Percentiles rank a stretch among this genome's conserved stretches.
Evolutionary conservation across 1,140 invertebrate genomes (phyloP).

Genomic region (Drosophila mauritiana): DNA sequence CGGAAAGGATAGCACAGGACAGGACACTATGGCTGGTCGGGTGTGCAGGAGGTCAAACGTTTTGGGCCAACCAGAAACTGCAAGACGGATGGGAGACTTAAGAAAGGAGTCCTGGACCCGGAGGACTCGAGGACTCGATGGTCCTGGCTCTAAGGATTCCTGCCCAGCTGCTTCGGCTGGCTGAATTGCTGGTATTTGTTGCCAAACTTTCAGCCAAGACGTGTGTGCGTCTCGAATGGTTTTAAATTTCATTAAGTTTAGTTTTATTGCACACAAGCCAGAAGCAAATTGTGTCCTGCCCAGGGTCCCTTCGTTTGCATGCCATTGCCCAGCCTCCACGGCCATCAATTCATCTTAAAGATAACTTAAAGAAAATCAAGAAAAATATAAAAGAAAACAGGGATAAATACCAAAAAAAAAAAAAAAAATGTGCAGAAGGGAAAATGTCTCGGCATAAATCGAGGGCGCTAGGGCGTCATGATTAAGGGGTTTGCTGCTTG

Average conservation of each 20-base stretch:
- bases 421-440: slow-evolving; percentile 3
- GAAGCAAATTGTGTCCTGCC: slow-evolving; percentile 49
- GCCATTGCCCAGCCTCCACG: neutral
- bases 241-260: slow-evolving; percentile 79
- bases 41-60: slow-evolving; percentile 67
- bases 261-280: slow-evolving; percentile 67
- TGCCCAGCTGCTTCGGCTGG: slow-evolving; percentile 46
- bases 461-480: slow-evolving; percentile 73
- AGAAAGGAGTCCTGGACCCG: neutral
- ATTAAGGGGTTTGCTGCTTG: slow-evolving; percentile 78
- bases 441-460: slow-evolving; percentile 65
- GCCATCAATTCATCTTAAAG: slow-evolving; percentile 28
- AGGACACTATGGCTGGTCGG: slow-evolving; percentile 1
- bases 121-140: neutral
- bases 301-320: slow-evolving; percentile 33
- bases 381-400: slow-evolving; percentile 12
- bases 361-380: slow-evolving; percentile 12
- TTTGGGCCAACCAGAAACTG: slow-evolving; percentile 25
- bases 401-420: slow-evolving; percentile 6
- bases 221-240: slow-evolving; percentile 47
- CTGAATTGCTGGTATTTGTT: slow-evolving; percentile 56
- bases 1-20: slow-evolving; percentile 3
- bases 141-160: slow-evolving; percentile 3
- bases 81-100: slow-evolving; percentile 10
- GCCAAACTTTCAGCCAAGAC: slow-evolving; percentile 48